Base-by-base conservation (phyloP, 2,888 invertebrate species). In the Azorinus chamasolen region DNA sequence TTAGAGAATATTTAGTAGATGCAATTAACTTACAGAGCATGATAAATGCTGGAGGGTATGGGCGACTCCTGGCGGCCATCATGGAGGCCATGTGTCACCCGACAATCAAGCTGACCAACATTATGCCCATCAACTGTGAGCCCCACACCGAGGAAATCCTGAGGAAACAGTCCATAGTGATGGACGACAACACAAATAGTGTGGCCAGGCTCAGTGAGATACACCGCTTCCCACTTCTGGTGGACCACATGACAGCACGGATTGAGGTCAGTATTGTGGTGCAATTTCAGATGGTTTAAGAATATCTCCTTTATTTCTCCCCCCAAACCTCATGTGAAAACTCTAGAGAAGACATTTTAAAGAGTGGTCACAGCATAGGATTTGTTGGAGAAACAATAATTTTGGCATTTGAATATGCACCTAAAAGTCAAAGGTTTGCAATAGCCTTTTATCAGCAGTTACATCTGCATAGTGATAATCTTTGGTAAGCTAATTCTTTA, bases 1-100 rank as follows among this genome's bases (percentile, higher is more conserved):
- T n/a, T n/a, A n/a, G n/a, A n/a, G n/a, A n/a, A n/a, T n/a, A n/a
- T n/a, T n/a, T n/a, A n/a, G n/a, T n/a, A n/a, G n/a, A n/a, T n/a
- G n/a, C n/a, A n/a, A n/a, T n/a, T n/a, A n/a, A n/a, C n/a, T 32
- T 32, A 32, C 32, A 32, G 32, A 32, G 32, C 32, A 32, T 32
- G 32, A 32, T 32, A 51, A 90, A 90, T 70, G 87, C 89, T 14
- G 85, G 87, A 50, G 92, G 92, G 3, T 89, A 91, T 87, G 95
- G 95, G 87, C 94, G 96, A 63, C 93, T 97, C 1, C 92, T 97
- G 59, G 96, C 96, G 78, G 96, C 98, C 0, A 96, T 97, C 2
- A 94, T 97, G 77, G 96, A 97, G 50, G 96, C 98, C 0, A 94
- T 98, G 79, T 97, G 97, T 89, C 95, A 96, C 51, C 96, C 96